These are phyloP conservation scores for Cromileptes altivelis DNA, from an alignment of 2,113 vertebrate species.

Conservation along the genomic window DNA sequence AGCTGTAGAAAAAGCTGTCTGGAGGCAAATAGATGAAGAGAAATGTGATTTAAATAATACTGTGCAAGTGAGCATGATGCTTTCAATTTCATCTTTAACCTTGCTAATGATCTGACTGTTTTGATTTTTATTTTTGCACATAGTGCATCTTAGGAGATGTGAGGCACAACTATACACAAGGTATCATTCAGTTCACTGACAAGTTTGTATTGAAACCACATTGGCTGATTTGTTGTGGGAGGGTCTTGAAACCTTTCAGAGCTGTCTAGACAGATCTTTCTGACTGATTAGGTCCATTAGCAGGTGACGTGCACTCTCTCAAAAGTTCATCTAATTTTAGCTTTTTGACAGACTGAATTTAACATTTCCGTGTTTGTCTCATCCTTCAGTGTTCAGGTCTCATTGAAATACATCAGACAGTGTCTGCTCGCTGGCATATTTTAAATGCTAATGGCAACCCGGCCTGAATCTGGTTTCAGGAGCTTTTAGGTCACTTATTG, in stretches of 20 bases:
- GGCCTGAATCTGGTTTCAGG: conserved; percentile 21
- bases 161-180: background rate
- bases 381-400: conserved; percentile 24
- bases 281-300: conserved; percentile 68
- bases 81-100: background rate
- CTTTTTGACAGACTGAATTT: conserved; percentile 33
- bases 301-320: conserved; percentile 17
- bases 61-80: background rate
- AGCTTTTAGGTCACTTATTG: conserved; percentile 13
- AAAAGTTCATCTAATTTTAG: conserved; percentile 33
- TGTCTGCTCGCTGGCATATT: conserved; percentile 10
- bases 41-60: background rate
- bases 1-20: background rate
- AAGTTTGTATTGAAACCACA: background rate
- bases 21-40: background rate
- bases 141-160: background rate
- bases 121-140: background rate
- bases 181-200: conserved; percentile 9
- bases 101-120: background rate
- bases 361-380: conserved; percentile 32
- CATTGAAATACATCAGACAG: conserved; percentile 30
- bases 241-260: conserved; percentile 48
- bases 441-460: conserved; percentile 30
- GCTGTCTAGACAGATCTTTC: conserved; percentile 53
- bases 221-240: conserved; percentile 26